Percentiles rank a stretch among this genome's conserved stretches.
Evolutionary conservation across 2,113 vertebrate species (phyloP).

Genomic region (Donacobius atricapilla): DNA sequence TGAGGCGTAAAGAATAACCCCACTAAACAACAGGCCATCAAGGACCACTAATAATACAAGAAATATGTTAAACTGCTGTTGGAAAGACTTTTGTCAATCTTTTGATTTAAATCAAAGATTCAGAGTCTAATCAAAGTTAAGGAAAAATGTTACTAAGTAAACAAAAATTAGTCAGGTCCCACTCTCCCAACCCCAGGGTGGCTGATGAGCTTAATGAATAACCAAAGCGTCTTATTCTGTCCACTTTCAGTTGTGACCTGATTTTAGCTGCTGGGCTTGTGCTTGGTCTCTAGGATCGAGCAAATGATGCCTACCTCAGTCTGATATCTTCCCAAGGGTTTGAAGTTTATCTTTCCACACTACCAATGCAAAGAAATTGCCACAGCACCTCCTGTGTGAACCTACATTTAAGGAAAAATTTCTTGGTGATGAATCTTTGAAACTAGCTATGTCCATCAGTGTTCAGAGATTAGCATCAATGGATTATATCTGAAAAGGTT

Average conservation of each 20-base stretch:
- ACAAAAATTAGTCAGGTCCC: not conserved
- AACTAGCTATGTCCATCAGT: not conserved
- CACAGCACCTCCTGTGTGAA: not conserved
- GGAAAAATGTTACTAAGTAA: not conserved
- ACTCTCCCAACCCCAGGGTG: not conserved
- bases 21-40: not conserved
- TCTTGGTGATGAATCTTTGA: not conserved
- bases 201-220: not conserved
- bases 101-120: not conserved
- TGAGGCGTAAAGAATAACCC: not conserved
- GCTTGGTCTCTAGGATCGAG: not conserved
- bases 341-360: not conserved
- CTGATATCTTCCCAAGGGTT: not conserved
- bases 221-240: not conserved
- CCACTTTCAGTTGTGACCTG: not conserved
- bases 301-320: not conserved
- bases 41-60: not conserved
- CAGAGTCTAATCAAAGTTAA: not conserved
- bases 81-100: not conserved
- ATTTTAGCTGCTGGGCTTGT: not conserved
- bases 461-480: not conserved
- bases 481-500: not conserved
- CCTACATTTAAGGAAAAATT: not conserved
- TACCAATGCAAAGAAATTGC: not conserved
- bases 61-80: not conserved